Percentiles rank a stretch among this genome's conserved stretches.
These are phyloP conservation scores for Lamproptera curius DNA, from an alignment of 2,888 invertebrate genomes.

Conservation along the genomic window DNA sequence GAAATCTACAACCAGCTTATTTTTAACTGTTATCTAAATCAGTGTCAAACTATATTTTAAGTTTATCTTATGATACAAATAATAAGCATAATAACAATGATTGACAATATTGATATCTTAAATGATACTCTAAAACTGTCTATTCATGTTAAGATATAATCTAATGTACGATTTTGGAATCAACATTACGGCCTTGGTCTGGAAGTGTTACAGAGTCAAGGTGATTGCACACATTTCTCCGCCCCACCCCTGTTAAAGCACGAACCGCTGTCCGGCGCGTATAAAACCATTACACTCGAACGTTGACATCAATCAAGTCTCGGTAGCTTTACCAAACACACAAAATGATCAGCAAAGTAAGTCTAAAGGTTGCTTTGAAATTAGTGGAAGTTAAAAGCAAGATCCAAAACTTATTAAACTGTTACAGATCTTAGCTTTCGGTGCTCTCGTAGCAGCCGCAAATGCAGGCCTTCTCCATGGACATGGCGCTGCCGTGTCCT, in stretches of 20 bases:
- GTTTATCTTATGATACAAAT: too few species aligned
- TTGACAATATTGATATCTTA: too few species aligned
- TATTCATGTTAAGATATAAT: too few species aligned
- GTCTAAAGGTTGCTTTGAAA: slow-evolving; percentile 25
- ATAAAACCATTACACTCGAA: slow-evolving; percentile 55
- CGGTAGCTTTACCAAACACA: slow-evolving; percentile 45
- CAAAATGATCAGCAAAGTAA: slow-evolving; percentile 63
- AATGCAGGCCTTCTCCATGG: slow-evolving; percentile 59
- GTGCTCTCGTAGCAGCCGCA: slow-evolving; percentile 61
- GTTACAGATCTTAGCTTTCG: slow-evolving; percentile 59
- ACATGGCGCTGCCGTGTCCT: slow-evolving; percentile 49
- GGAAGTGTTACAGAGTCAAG: slow-evolving; percentile 56
- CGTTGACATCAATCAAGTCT: slow-evolving; percentile 54
- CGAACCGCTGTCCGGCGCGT: slow-evolving; percentile 35
- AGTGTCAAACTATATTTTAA: too few species aligned
- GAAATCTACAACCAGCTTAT: too few species aligned
- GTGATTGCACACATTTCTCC: slow-evolving; percentile 50
- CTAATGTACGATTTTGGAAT: not conserved
- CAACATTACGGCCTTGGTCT: too few species aligned
- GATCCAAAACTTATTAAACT: not conserved
- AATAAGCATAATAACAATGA: too few species aligned
- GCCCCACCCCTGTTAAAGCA: slow-evolving; percentile 41
- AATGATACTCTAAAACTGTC: too few species aligned
- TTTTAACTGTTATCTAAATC: too few species aligned
- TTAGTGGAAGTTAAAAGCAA: not conserved